Evolutionary conservation across 2,797 vertebrate species (phyloP).

Genomic region (Takifugu ocellatus): DNA sequence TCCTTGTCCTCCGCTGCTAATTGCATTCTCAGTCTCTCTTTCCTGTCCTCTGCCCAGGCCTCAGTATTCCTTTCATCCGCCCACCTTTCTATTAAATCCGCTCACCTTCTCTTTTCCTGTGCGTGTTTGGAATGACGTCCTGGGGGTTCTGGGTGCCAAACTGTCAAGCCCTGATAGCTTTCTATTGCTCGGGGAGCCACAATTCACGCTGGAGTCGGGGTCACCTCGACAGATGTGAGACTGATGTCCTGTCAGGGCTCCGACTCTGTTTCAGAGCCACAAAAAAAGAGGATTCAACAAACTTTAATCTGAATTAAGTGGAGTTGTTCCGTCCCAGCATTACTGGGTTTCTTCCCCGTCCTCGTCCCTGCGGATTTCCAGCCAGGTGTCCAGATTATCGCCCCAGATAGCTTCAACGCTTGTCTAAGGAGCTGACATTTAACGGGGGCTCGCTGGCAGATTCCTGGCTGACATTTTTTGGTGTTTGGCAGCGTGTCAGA

Average conservation of each 20-base stretch:
- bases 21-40: conserved; percentile 26
- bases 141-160: conserved; percentile 11
- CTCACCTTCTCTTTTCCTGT: conserved; percentile 13
- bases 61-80: conserved; percentile 2
- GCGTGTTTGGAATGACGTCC: conserved; percentile 20
- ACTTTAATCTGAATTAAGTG: neutral
- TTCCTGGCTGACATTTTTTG: conserved; percentile 6
- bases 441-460: conserved; percentile 30
- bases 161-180: conserved; percentile 19
- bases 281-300: neutral
- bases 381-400: conserved; percentile 34
- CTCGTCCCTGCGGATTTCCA: conserved; percentile 11
- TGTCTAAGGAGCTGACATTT: conserved; percentile 43
- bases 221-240: conserved; percentile 10
- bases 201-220: neutral
- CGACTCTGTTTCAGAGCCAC: neutral
- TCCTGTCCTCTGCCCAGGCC: conserved; percentile 8
- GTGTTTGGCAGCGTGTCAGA: conserved; percentile 14
- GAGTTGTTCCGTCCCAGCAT: neutral
- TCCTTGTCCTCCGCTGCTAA: conserved; percentile 37
- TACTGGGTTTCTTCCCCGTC: neutral
- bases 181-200: conserved; percentile 17
- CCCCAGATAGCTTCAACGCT: conserved; percentile 22
- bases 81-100: conserved; percentile 13
- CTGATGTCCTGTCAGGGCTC: neutral